These are phyloP conservation scores for Chirona hameri DNA, from an alignment of 2,888 invertebrate genomes.

Conservation along the genomic window DNA sequence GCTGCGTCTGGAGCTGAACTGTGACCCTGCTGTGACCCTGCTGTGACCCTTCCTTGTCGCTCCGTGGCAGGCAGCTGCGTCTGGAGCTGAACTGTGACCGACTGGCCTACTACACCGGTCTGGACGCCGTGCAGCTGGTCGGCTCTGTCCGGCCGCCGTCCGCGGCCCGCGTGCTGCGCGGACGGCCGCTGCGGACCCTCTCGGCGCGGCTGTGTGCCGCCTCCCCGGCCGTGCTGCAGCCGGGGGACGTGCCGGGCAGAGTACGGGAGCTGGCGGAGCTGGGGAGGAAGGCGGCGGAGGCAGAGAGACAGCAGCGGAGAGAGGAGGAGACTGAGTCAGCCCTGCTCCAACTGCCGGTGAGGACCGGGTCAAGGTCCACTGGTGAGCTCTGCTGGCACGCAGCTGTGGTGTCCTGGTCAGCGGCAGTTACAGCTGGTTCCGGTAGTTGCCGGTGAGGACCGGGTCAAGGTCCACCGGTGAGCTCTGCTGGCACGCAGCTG, in stretches of 20 bases:
- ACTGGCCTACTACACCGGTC: neutral
- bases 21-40: no score
- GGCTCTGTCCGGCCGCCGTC: slow-evolving; percentile 1
- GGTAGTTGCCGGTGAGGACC: neutral
- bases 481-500: no score
- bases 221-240: neutral
- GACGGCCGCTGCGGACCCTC: neutral
- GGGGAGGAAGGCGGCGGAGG: neutral
- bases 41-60: neutral
- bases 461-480: neutral
- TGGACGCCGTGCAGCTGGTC: slow-evolving; percentile 1
- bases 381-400: no score
- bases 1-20: no score
- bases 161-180: neutral
- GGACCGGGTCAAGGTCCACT: no score
- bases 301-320: neutral
- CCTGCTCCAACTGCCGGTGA: neutral
- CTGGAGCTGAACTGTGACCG: neutral
- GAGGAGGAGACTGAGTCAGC: neutral
- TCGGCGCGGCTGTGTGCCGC: neutral
- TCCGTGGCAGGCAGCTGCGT: neutral
- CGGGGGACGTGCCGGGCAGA: neutral
- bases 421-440: neutral
- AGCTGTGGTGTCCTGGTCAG: no score
- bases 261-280: neutral